These are phyloP conservation scores for Bufo bufo DNA, from an alignment of 2,113 vertebrate species.

Conservation along the genomic window DNA sequence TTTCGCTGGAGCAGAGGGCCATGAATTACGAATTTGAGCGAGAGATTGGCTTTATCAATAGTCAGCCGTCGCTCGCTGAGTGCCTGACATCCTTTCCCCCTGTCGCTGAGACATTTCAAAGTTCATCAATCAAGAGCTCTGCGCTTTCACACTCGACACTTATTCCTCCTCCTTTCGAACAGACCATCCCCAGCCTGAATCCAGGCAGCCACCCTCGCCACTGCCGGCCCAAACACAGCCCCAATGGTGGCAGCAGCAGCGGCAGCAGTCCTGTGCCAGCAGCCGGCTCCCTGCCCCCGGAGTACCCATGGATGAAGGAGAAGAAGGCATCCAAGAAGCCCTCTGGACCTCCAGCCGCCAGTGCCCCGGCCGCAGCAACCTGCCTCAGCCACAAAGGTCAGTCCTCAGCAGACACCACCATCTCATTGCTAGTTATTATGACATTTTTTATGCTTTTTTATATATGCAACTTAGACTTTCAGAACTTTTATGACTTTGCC, in stretches of 20 bases:
- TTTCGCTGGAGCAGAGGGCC: conserved; percentile 88
- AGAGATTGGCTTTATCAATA: conserved; percentile 99
- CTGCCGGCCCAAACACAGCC: conserved; percentile 86
- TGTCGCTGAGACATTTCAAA: conserved; percentile 99
- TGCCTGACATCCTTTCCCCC: conserved; percentile 99
- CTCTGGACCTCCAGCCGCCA: conserved; percentile 76
- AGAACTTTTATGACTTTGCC: too few relatives aligned
- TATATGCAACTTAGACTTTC: too few relatives aligned
- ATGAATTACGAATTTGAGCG: conserved; percentile 99
- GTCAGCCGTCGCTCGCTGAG: conserved; percentile 99
- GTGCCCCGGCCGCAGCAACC: conserved; percentile 76
- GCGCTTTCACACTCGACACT: conserved; percentile 96
- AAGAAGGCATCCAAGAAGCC: conserved; percentile 91
- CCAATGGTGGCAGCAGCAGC: conserved; percentile 80
- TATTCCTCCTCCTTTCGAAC: conserved; percentile 98
- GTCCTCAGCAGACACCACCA: conserved; percentile 65
- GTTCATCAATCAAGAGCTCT: conserved; percentile 99
- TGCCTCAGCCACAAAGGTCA: conserved; percentile 96
- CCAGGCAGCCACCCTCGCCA: conserved; percentile 90
- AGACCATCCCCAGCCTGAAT: conserved; percentile 92
- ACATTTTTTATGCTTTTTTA: neutral
- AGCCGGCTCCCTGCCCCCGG: conserved; percentile 79
- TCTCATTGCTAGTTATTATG: neutral
- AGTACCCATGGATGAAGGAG: conserved; percentile 98
- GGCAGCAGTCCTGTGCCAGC: conserved; percentile 80